phyloP scores from a whole-genome alignment of 2,113 vertebrate genomes.

The Grammomys surdaster region DNA sequence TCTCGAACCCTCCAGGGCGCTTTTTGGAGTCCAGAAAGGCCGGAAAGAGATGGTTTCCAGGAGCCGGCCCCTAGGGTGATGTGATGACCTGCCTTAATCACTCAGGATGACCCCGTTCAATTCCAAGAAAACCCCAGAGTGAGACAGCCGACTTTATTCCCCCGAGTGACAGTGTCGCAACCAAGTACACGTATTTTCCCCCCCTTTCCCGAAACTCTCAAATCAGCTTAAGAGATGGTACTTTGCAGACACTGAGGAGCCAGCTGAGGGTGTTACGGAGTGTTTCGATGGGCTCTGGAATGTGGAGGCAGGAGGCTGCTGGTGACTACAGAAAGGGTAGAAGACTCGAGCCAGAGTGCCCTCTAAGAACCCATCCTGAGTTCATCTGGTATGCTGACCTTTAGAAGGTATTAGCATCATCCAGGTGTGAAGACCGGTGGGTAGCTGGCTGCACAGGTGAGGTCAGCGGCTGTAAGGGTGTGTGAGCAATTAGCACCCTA shows the following conservation, averaged over 20 bases:
- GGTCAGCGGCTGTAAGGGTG: neutral
- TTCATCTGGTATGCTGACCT: neutral
- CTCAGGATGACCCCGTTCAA: neutral
- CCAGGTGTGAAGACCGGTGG: neutral
- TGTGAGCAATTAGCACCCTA: too few relatives aligned
- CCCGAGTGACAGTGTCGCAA: neutral
- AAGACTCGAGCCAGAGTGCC: neutral
- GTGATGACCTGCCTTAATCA: fast-evolving
- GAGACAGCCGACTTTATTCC: neutral
- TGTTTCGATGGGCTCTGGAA: neutral
- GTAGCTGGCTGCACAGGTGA: neutral
- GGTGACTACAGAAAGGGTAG: neutral
- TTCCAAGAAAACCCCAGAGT: neutral
- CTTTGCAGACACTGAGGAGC: neutral
- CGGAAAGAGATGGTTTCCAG: neutral
- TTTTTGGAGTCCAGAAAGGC: neutral
- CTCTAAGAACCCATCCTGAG: neutral
- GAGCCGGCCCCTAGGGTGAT: neutral
- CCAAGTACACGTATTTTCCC: neutral
- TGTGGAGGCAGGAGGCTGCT: neutral
- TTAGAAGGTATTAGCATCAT: neutral
- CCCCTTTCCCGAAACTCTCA: too few relatives aligned
- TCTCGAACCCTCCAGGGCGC: neutral
- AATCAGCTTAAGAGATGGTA: neutral
- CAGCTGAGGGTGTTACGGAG: neutral